Conservation (phyloP, 2,113 vertebrate genomes). For the Corythornis vintsioides region DNA sequence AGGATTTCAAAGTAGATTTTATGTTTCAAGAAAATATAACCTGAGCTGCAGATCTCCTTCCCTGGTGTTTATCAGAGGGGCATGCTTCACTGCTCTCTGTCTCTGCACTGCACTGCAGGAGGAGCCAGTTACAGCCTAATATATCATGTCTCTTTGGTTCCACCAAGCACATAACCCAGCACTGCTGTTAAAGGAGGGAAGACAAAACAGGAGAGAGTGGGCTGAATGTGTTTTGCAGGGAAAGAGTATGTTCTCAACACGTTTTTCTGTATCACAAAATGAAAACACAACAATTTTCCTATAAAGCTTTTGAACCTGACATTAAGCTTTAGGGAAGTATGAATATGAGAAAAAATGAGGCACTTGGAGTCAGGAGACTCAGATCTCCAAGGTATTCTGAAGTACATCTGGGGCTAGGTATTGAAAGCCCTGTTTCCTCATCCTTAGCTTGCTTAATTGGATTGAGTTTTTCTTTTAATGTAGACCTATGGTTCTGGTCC, state of each 20-base stretch:
- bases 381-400: not conserved
- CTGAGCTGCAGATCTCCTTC: slow-evolving; percentile 9
- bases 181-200: not conserved
- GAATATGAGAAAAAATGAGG: not conserved
- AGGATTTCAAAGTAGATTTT: slow-evolving; percentile 14
- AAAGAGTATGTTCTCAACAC: not conserved
- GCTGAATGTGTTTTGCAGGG: not conserved
- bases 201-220: not conserved
- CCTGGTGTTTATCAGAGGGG: not conserved
- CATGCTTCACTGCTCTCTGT: not conserved
- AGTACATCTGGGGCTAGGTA: not conserved
- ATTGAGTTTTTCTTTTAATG: not conserved
- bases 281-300: not conserved
- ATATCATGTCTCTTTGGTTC: not conserved
- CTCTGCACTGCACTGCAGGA: not conserved
- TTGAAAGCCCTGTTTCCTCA: not conserved
- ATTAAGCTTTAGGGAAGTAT: not conserved
- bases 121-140: not conserved
- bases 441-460: not conserved
- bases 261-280: not conserved
- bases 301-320: not conserved
- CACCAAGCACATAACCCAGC: not conserved
- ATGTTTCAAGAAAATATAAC: not conserved
- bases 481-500: not conserved
- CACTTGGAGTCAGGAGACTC: not conserved